Conservation (phyloP, 2,888 invertebrate species). For the Volucella inanis region DNA sequence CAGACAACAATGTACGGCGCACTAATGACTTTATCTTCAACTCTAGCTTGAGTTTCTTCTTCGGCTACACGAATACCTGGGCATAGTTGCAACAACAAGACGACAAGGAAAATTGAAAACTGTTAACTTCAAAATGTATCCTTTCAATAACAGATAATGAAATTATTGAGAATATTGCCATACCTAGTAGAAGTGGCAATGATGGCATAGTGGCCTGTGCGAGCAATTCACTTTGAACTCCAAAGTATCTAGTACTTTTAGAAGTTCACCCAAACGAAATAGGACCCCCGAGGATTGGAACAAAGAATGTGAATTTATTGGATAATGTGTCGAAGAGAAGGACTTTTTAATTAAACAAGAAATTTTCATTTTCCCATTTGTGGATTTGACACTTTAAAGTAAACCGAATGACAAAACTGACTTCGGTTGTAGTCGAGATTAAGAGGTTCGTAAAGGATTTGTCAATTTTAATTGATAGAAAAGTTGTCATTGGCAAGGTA, state of each 20-base stretch:
- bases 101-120: conserved; percentile 39
- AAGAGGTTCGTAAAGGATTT: conserved; percentile 11
- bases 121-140: conserved; percentile 25
- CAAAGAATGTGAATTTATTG: conserved; percentile 24
- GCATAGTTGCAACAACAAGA: conserved; percentile 27
- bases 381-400: conserved; percentile 11
- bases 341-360: conserved; percentile 53
- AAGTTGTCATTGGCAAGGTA: not conserved
- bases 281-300: conserved; percentile 10
- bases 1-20: conserved; percentile 37
- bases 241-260: not conserved
- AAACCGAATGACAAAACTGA: not conserved
- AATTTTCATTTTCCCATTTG: conserved; percentile 32
- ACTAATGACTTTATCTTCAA: not conserved
- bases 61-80: too few species aligned
- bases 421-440: not conserved
- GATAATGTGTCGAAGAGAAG: conserved; percentile 48
- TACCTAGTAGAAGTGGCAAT: not conserved
- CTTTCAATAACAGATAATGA: conserved; percentile 60
- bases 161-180: conserved; percentile 62
- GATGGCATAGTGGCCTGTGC: conserved; percentile 30
- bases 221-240: conserved; percentile 37
- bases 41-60: not conserved
- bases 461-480: conserved; percentile 5
- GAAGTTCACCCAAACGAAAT: not conserved